Evolutionary conservation across 2,888 invertebrate species (phyloP).

Genomic region (Megalurothrips usitatus): DNA sequence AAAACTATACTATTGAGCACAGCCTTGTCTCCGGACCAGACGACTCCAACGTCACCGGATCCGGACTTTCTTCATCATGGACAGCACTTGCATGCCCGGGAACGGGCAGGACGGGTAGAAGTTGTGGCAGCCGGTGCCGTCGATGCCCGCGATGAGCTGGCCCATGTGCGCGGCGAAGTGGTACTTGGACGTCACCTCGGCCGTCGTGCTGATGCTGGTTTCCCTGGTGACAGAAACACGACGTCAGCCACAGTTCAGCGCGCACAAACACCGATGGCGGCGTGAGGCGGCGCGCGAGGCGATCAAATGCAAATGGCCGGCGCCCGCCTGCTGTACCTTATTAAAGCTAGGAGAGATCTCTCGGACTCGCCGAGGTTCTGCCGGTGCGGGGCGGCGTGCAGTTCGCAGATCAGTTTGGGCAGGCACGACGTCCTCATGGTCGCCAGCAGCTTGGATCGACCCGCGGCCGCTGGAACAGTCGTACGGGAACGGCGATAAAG

Average conservation of each 20-base stretch:
- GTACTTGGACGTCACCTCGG: conserved; percentile 59
- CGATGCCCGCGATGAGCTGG: conserved; percentile 59
- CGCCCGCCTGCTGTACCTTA: conserved; percentile 51
- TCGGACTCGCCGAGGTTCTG: conserved; percentile 59
- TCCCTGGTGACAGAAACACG: conserved; percentile 48
- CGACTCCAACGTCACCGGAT: conserved; percentile 38
- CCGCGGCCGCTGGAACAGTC: conserved; percentile 41
- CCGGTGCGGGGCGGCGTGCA: conserved; percentile 57
- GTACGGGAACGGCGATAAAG: not conserved
- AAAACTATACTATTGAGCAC: not conserved
- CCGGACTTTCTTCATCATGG: conserved; percentile 59
- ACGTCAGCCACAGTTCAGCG: not conserved
- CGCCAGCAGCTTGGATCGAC: conserved; percentile 46
- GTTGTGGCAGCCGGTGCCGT: conserved; percentile 62
- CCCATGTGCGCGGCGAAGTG: conserved; percentile 67
- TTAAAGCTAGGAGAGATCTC: conserved; percentile 55
- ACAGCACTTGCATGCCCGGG: conserved; percentile 57
- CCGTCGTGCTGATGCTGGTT: conserved; percentile 58
- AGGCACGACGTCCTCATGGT: conserved; percentile 60
- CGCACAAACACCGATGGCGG: not conserved
- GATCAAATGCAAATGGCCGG: conserved; percentile 17
- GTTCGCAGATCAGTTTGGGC: conserved; percentile 61
- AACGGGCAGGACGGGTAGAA: conserved; percentile 63
- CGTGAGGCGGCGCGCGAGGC: not conserved
- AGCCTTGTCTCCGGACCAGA: not conserved